Evolutionary conservation across 2,888 invertebrate genomes (phyloP), one percentile per base, ranked within the genome.

Genomic region (Andrena trimmerana): DNA sequence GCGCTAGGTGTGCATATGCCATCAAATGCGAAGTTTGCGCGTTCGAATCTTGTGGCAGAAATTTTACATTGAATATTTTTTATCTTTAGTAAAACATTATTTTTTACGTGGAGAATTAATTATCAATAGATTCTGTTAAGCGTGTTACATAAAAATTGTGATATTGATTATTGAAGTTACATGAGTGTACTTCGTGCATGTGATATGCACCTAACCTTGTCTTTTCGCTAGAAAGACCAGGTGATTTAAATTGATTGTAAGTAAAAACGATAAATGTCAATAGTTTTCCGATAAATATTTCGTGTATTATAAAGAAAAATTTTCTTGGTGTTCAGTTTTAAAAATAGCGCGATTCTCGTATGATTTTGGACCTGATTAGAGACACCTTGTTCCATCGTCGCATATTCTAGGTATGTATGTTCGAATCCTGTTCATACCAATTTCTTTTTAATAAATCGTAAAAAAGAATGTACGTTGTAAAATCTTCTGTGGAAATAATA

Each of bases 381-480:
- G n/a, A 73, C 59, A 42, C 31, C 7, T 8, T 2, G 13, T 16
- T 54, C 29, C 13, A 29, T 27, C 7, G 6, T 6, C 48, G 27
- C n/a, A 62, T 3, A 77, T 77, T 74, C 27, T 52, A 60, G 16
- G 87, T 42, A 42, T 42, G 42, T 42, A 13, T 0, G 42, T 86
- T 87, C 88, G 42, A 87, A 81, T 81, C 88, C 81, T 66, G 7
- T 1, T 7, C 20, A 33, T 20, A 0, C 7, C 8, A 63, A 69
- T 86, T 81, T 82, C 36, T 16, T 71, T 7, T 67, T 48, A 42
- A 62, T 33, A 60, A 73, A 50, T 24, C 0, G 27, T n/a, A n/a
- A 20, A 8, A 5, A 48, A 60, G 62, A 72, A 68, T 68, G 73
- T 68, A 6, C 31, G 4, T 52, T 2, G 0, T 7, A 52, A 60